Evolutionary conservation across 2,797 vertebrate genomes (phyloP).

Genomic region (Cossypha heuglini): DNA sequence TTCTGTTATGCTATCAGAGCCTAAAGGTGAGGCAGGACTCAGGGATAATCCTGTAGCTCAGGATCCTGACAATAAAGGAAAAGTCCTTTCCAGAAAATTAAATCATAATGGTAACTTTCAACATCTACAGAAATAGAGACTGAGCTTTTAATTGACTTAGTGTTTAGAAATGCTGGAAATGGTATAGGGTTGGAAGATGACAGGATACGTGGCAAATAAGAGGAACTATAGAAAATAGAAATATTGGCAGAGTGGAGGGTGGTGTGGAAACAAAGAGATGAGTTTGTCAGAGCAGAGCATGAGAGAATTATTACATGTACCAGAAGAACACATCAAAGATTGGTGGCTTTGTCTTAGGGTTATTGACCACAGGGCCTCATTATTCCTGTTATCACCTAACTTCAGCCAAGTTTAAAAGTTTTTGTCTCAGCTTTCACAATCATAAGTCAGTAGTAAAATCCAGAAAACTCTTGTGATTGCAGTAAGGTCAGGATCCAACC

Average conservation of each 20-base stretch:
- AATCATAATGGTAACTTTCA: not conserved
- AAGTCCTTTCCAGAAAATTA: not conserved
- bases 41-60: not conserved
- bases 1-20: not conserved
- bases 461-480: not conserved
- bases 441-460: not conserved
- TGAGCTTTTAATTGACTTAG: not conserved
- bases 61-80: not conserved
- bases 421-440: not conserved
- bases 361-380: not conserved
- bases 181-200: not conserved
- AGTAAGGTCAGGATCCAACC: not conserved
- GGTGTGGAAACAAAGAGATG: not conserved
- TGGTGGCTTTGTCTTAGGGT: not conserved
- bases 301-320: not conserved
- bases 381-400: not conserved
- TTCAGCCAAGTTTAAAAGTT: not conserved
- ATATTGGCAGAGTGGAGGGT: rapidly evolving
- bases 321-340: not conserved
- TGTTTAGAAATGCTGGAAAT: not conserved
- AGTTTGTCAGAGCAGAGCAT: not conserved
- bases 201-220: not conserved
- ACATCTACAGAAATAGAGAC: not conserved
- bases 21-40: not conserved
- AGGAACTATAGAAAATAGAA: not conserved